Evolutionary conservation across 2,113 vertebrate genomes (phyloP).

Genomic region (Amblyornis subalaris): DNA sequence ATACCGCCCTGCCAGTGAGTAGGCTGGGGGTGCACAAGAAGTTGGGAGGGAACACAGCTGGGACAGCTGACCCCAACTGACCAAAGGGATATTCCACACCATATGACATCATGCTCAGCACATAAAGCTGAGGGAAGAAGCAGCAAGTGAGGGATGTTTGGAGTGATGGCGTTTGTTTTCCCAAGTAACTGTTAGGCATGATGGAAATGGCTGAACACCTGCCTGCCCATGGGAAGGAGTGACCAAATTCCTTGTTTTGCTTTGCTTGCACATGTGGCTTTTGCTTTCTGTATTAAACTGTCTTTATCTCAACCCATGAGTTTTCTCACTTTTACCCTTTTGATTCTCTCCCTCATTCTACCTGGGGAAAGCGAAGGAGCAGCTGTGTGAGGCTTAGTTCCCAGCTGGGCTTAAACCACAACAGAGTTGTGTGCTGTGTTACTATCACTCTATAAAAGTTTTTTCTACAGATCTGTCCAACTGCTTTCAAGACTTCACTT

Average conservation of each 20-base stretch:
- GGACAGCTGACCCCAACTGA: neutral
- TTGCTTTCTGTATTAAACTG: neutral
- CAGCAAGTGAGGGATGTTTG: neutral
- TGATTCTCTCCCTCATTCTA: neutral
- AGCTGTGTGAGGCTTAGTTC: neutral
- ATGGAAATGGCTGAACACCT: neutral
- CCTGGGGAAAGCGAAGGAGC: neutral
- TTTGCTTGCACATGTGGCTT: neutral
- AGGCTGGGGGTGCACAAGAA: neutral
- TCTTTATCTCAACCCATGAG: no score
- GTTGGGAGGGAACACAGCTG: neutral
- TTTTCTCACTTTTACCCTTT: neutral
- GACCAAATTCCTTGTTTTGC: neutral
- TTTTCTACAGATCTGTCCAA: neutral
- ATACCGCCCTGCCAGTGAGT: neutral
- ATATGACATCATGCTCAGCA: neutral
- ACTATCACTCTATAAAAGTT: neutral
- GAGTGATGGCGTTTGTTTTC: neutral
- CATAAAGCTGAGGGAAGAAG: neutral
- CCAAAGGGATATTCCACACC: neutral
- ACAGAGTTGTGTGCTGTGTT: neutral
- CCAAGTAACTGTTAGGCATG: neutral
- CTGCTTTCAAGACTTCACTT: neutral
- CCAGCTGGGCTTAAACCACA: neutral
- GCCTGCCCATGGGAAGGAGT: neutral